phyloP scores from a whole-genome alignment of 1,140 invertebrate species.

The Leguminivora glycinivorella region DNA sequence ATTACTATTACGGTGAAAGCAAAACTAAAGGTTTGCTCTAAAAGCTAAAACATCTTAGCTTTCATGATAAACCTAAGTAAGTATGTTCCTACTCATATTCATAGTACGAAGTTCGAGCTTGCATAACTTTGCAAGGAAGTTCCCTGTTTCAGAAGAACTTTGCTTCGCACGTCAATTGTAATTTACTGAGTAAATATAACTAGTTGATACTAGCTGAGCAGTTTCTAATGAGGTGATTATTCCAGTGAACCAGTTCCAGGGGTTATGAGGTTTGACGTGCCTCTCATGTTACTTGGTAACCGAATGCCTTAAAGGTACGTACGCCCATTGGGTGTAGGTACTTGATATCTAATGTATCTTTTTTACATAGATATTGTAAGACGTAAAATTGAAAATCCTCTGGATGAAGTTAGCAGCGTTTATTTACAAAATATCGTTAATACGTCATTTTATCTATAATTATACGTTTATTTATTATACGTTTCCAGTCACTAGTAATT shows the following conservation, averaged over 20 bases:
- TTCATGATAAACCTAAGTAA: neutral
- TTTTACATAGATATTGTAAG: too few species aligned
- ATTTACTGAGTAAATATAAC: neutral
- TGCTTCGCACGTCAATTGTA: slow-evolving; percentile 3
- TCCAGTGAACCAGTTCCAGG: neutral
- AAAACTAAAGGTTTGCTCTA: too few species aligned
- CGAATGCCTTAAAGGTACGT: neutral
- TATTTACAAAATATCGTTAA: too few species aligned
- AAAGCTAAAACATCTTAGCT: neutral
- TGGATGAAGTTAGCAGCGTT: too few species aligned
- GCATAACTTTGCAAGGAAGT: neutral
- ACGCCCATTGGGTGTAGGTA: too few species aligned
- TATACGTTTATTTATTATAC: too few species aligned
- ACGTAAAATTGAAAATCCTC: too few species aligned
- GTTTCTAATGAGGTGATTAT: neutral
- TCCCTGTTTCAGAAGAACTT: neutral
- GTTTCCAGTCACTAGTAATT: too few species aligned
- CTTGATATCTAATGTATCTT: too few species aligned
- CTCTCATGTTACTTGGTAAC: neutral
- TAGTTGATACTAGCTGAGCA: slow-evolving; percentile 5
- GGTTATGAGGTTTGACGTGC: neutral
- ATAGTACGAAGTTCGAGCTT: neutral
- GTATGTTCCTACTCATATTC: too few species aligned
- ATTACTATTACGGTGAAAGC: too few species aligned
- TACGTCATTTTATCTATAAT: too few species aligned